These are phyloP conservation scores for Cochlearius cochlearius DNA, from an alignment of 2,113 vertebrate species.

Conservation along the genomic window DNA sequence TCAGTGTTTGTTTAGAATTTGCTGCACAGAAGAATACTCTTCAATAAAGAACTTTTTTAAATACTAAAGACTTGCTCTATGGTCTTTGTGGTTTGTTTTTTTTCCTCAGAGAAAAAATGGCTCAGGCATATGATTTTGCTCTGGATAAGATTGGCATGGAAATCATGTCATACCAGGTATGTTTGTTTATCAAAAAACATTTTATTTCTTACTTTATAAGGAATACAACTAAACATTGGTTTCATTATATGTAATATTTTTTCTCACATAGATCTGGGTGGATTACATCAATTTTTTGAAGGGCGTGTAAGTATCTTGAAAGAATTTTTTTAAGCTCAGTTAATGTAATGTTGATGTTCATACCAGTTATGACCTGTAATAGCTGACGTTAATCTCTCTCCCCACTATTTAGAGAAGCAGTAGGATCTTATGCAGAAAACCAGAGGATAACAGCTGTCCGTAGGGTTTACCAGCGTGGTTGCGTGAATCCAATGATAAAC, in stretches of 20 bases:
- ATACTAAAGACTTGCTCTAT: conserved; percentile 24
- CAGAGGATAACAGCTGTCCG: conserved; percentile 98
- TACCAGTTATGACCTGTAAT: neutral
- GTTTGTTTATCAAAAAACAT: conserved; percentile 8
- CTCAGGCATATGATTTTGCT: conserved; percentile 98
- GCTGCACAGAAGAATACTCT: neutral
- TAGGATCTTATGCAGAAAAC: conserved; percentile 98
- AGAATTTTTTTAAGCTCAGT: neutral
- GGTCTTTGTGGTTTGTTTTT: conserved; percentile 59
- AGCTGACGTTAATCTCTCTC: conserved; percentile 56
- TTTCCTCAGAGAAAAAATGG: conserved; percentile 95
- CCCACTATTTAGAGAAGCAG: conserved; percentile 85
- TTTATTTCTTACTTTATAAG: neutral
- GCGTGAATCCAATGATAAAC: conserved; percentile 99
- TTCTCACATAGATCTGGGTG: conserved; percentile 92
- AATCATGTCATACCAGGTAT: conserved; percentile 99
- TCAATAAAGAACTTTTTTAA: conserved; percentile 37
- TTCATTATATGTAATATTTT: conserved; percentile 52
- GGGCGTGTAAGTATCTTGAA: conserved; percentile 91
- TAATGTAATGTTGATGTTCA: conserved; percentile 25
- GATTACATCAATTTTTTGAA: conserved; percentile 99
- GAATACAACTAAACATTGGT: conserved; percentile 6
- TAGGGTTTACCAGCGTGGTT: conserved; percentile 96
- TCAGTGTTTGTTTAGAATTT: neutral
- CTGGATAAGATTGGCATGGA: conserved; percentile 99